A percentile compares a stretch with the other conserved stretches of the same genome.
These are phyloP conservation scores for Apus apus DNA, from an alignment of 2,113 vertebrate species.

Conservation along the genomic window DNA sequence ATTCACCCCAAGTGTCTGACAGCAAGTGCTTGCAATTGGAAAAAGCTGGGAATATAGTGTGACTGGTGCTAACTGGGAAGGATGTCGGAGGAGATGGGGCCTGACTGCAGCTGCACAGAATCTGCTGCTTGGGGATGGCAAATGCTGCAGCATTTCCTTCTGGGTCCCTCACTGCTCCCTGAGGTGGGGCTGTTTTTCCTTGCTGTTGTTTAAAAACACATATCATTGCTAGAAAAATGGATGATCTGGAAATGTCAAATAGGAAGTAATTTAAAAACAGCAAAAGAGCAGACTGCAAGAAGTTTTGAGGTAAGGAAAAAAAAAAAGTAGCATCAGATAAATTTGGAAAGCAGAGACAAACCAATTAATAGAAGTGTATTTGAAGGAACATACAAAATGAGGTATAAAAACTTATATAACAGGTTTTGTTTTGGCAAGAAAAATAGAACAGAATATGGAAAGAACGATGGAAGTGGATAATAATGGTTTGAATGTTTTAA, in stretches of 20 bases:
- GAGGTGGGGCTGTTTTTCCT: not conserved
- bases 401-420: not conserved
- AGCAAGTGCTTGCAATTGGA: not conserved
- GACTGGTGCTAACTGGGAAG: not conserved
- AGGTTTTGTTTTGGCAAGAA: not conserved
- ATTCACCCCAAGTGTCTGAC: not conserved
- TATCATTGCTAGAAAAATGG: not conserved
- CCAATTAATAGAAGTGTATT: not conserved
- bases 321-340: not conserved
- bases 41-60: not conserved
- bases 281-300: not conserved
- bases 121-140: not conserved
- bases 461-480: not conserved
- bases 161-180: not conserved
- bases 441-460: not conserved
- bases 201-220: not conserved
- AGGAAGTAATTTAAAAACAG: not conserved
- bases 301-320: not conserved
- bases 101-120: not conserved
- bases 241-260: not conserved
- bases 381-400: not conserved
- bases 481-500: constrained; percentile 26
- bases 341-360: not conserved
- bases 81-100: not conserved
- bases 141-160: not conserved